These are phyloP conservation scores for Myotis findleyi DNA, from an alignment of 2,797 vertebrate genomes.

Conservation along the genomic window DNA sequence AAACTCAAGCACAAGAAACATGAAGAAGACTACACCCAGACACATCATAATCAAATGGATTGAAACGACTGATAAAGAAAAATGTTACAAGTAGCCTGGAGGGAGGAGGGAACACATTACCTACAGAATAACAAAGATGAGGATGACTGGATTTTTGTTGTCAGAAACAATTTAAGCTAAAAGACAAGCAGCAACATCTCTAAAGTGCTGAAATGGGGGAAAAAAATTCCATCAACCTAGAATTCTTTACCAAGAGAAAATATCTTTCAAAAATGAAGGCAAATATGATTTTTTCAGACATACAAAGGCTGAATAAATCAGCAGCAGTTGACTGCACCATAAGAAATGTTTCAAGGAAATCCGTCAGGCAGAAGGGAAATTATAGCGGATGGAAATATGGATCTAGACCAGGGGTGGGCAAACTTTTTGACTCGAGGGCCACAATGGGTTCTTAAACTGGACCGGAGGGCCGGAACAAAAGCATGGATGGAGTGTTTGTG, in stretches of 20 bases:
- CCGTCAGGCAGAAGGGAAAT: neutral
- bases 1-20: neutral
- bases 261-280: neutral
- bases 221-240: neutral
- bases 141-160: neutral
- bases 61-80: neutral
- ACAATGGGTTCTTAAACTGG: too few relatives aligned
- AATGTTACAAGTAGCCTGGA: neutral
- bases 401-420: too few relatives aligned
- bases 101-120: neutral
- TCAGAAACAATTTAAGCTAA: slow-evolving; percentile 7
- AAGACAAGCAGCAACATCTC: neutral
- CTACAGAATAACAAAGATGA: neutral
- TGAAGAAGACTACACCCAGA: neutral
- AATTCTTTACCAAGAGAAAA: neutral
- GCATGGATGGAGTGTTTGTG: too few relatives aligned
- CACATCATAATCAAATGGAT: neutral
- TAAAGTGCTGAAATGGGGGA: neutral
- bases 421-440: too few relatives aligned
- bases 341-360: slow-evolving; percentile 18
- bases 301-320: neutral
- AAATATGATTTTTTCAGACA: neutral
- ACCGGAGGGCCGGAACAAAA: too few relatives aligned
- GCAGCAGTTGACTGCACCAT: neutral
- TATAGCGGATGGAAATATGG: neutral